Evolutionary conservation across 2,888 invertebrate species (phyloP).

Genomic region (Ctena decussata): DNA sequence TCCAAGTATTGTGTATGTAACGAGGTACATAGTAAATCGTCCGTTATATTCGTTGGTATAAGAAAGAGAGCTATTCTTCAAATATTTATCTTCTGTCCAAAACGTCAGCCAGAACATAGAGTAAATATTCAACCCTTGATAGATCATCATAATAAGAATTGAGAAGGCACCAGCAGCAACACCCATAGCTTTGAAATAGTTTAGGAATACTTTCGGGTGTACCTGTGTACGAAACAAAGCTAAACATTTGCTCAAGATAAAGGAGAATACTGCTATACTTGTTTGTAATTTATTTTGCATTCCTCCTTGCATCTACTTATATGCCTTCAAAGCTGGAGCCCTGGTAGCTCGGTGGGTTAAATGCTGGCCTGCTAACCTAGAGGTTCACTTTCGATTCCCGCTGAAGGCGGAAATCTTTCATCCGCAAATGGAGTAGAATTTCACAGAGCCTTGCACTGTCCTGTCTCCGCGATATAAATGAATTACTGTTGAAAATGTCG

Average conservation of each 20-base stretch:
- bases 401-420: no score
- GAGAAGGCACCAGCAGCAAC: conserved; percentile 92
- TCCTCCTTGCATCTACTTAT: no score
- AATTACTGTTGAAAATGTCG: no score
- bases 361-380: no score
- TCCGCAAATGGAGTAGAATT: no score
- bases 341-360: no score
- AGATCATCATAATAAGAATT: conserved; percentile 88
- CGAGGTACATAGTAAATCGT: conserved; percentile 85
- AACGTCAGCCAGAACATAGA: conserved; percentile 85
- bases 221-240: conserved; percentile 88
- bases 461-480: no score
- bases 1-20: conserved; percentile 87
- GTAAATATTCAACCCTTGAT: conserved; percentile 79
- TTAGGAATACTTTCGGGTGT: conserved; percentile 94
- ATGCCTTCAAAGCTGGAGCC: no score
- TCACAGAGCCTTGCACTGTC: no score
- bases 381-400: no score
- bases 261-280: no score
- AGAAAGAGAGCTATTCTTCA: conserved; percentile 73
- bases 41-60: conserved; percentile 74
- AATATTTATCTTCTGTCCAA: conserved; percentile 85
- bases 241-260: not conserved
- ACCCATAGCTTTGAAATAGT: conserved; percentile 94
- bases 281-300: no score